A percentile compares a stretch with the other conserved stretches of the same genome.
Evolutionary conservation across 2,113 vertebrate genomes (phyloP).

Genomic region (Micromys minutus): DNA sequence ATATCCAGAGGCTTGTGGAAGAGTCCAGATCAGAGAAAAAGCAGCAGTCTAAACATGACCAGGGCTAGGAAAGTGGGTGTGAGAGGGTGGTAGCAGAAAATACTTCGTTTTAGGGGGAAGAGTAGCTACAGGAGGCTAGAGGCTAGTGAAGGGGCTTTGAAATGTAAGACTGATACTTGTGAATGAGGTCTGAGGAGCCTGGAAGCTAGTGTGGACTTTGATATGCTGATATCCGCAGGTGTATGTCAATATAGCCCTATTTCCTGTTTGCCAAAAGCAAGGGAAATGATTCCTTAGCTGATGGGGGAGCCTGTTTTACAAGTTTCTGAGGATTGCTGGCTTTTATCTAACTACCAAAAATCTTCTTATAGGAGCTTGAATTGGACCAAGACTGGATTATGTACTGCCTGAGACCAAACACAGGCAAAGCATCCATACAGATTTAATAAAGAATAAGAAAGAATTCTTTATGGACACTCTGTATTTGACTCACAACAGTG

Average conservation of each 20-base stretch:
- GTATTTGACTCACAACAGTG: slow-evolving; percentile 53
- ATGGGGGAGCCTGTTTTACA: background rate
- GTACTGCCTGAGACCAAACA: background rate
- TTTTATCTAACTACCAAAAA: background rate
- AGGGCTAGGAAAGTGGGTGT: background rate
- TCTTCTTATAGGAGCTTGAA: background rate
- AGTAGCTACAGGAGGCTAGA: background rate
- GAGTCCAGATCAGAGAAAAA: background rate
- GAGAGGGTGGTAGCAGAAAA: background rate
- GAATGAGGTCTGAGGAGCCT: background rate
- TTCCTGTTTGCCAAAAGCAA: background rate
- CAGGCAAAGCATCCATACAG: background rate
- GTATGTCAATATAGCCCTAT: too few relatives aligned
- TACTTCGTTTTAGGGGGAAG: background rate
- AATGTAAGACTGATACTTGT: background rate
- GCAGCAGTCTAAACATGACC: too few relatives aligned
- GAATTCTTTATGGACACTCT: slow-evolving; percentile 7
- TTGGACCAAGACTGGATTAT: background rate
- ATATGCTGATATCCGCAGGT: background rate
- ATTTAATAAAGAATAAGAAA: background rate
- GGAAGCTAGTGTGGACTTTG: background rate
- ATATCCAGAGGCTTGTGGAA: background rate
- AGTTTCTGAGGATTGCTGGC: background rate
- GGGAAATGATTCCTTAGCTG: background rate
- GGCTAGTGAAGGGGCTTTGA: background rate